These are phyloP conservation scores for Prinia subflava DNA, from an alignment of 2,113 vertebrate genomes.

Conservation along the genomic window DNA sequence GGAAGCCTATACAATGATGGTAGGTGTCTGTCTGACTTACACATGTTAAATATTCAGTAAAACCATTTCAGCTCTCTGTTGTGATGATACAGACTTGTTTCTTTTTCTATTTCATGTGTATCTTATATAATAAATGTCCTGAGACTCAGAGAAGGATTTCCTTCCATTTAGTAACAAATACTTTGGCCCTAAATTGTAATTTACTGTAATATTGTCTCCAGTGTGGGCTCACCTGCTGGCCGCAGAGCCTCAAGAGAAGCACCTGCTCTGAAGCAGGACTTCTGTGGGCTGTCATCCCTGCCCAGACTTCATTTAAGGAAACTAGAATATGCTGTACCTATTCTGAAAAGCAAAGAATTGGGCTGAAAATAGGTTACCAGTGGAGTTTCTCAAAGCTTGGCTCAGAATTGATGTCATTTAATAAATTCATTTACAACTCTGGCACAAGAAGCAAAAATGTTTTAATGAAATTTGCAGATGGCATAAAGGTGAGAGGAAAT, in stretches of 20 bases:
- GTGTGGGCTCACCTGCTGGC: not conserved
- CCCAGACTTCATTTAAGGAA: not conserved
- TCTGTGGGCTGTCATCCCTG: not conserved
- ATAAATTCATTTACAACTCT: not conserved
- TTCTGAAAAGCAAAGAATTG: not conserved
- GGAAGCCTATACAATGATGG: not conserved
- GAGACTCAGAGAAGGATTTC: not conserved
- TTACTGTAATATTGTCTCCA: not conserved
- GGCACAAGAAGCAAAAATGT: not conserved
- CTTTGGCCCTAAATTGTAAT: not conserved
- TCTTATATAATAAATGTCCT: not conserved
- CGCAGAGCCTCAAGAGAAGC: not conserved
- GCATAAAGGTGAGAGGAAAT: not conserved
- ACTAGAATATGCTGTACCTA: not conserved
- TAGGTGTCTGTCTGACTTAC: not conserved
- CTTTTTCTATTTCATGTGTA: not conserved
- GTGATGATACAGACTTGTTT: not conserved
- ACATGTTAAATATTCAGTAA: not conserved
- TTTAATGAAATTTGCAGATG: conserved; percentile 26
- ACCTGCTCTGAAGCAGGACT: not conserved
- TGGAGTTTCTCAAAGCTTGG: not conserved
- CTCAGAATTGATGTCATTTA: not conserved
- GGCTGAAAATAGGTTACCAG: not conserved
- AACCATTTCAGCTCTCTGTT: not conserved
- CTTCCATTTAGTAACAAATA: not conserved